Evolutionary conservation across 2,113 vertebrate genomes (phyloP), one percentile per base, ranked within the genome.

Genomic region (Microcebus tavaratra): DNA sequence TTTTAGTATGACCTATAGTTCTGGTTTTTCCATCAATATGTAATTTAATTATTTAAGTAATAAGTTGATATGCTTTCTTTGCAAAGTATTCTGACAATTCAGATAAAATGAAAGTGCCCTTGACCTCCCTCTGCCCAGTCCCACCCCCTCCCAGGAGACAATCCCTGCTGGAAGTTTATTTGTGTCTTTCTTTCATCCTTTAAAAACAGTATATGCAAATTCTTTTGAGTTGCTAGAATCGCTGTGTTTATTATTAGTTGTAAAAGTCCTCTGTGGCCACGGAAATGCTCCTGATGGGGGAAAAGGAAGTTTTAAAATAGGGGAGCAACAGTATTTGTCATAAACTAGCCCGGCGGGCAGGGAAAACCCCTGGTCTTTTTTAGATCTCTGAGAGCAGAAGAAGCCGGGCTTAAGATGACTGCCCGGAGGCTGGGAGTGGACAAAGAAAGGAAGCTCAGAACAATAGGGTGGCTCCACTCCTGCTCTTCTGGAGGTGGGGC

Each of bases 271-370:
- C 23, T 65, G 73, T 53, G 83, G 93, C 83, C 78, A 78, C 81
- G 92, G 61, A 95, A 96, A 92, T 91, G 88, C 29, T 91, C 36
- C 55, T 95, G 86, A 93, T 23, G 36, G 97, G 91, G 89, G 91
- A 94, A 97, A 96, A 70, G 91, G 89, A 98, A 97, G 97, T 94
- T 97, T 97, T 86, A 97, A 97, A 98, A 96, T 75, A 97, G 68
- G 85, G 57, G 73, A 48, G 48, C 42, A 23, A 68, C 67, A 50
- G 21, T 91, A 48, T 93, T 94, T 95, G 48, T 84, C 70, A 92
- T 70, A 91, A 95, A 72, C 55, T 79, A 85, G 75, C 72, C 45
- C 3, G 42, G 88, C 23, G 83, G 83, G 39, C 81, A 84, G 97
- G 97, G 96, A 91, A 97, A 96, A 65, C 89, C 93, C 96, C 95